Base-by-base conservation (phyloP, 1,140 invertebrate genomes). In the Apis cerana region DNA sequence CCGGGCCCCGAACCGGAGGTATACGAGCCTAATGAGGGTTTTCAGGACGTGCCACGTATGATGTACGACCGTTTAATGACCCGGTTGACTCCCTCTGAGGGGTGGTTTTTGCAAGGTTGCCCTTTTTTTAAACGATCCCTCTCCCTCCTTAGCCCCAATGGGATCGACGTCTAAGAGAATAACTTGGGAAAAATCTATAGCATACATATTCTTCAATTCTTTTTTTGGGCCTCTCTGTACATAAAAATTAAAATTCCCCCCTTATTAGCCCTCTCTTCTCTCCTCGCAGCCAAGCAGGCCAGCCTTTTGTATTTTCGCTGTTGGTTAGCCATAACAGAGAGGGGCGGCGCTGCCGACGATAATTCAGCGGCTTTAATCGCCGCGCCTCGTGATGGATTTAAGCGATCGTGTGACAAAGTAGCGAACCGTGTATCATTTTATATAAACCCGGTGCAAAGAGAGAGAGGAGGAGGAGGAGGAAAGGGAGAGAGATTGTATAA, bases 51-150 rank as follows among this genome's bases (percentile, higher is more conserved):
- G 84, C 80, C 85, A 83, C 77, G 58, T 82, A 91, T 90, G 90
- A 91, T 91, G 84, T 89, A 91, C 89, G 85, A 87, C 85, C 83
- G 71, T 91, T 91, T 91, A 91, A 91, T 89, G 89, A 90, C 83
- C 87, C 83, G 84, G 69, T 90, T 88, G 3, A 33, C 33, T 81
- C 62, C 13, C 69, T 74, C 43, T 58, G 17, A 65, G 65, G 82
- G 75, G 61, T 70, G 81, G 50, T 89, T 89, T 89, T 89, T 48
- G 82, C 79, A 82, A 85, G 80, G 81, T 83, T 86, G 76, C 68
- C 17, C 2, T 52, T n/a, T 81, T 48, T 75, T 56, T 64, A 69
- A 69, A 43, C 75, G 78, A 61, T 56, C 27, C 82, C 69, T 62
- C 74, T 75, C 80, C 58, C 59, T 80, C 88, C 85, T 89, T 89